A percentile compares a stretch with the other conserved stretches of the same genome.
These are phyloP conservation scores for Montifringilla adamsi DNA, from an alignment of 2,113 vertebrate genomes.

Conservation along the genomic window DNA sequence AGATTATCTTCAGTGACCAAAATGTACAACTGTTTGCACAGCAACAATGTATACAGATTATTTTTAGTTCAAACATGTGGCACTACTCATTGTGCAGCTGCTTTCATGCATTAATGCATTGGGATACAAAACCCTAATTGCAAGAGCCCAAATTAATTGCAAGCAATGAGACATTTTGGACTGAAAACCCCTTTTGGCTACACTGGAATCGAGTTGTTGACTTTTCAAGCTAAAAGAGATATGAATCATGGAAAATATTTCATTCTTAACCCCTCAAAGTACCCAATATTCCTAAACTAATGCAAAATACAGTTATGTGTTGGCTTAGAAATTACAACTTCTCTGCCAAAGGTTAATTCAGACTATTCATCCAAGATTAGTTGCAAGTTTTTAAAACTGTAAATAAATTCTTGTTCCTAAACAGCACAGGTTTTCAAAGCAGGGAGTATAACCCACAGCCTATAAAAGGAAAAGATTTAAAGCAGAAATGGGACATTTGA, in stretches of 20 bases:
- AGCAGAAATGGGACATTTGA: conserved; percentile 53
- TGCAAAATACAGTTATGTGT: conserved; percentile 38
- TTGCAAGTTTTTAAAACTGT: conserved; percentile 50
- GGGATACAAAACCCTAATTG: conserved; percentile 42
- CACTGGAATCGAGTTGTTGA: conserved; percentile 19
- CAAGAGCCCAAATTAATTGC: conserved; percentile 52
- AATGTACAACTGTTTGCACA: conserved; percentile 38
- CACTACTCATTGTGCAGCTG: conserved; percentile 53
- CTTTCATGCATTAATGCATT: conserved; percentile 59
- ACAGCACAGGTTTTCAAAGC: conserved; percentile 54
- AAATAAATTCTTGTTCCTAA: conserved; percentile 63
- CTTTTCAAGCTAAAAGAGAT: conserved; percentile 49
- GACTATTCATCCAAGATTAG: conserved; percentile 47
- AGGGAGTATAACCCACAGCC: conserved; percentile 19
- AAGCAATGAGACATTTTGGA: conserved; percentile 52
- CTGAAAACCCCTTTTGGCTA: conserved; percentile 50
- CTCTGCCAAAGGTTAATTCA: conserved; percentile 46
- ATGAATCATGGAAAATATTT: conserved; percentile 64
- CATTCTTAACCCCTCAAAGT: conserved; percentile 32
- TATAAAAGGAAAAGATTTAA: conserved; percentile 69
- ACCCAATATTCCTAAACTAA: conserved; percentile 40
- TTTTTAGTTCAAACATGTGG: conserved; percentile 66
- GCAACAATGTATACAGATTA: conserved; percentile 44
- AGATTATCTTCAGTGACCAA: conserved; percentile 49
- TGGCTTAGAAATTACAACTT: conserved; percentile 25